Percentiles rank a stretch among this genome's conserved stretches.
Conservation (phyloP, 2,888 invertebrate genomes). For the Diachrysia chrysitis region DNA sequence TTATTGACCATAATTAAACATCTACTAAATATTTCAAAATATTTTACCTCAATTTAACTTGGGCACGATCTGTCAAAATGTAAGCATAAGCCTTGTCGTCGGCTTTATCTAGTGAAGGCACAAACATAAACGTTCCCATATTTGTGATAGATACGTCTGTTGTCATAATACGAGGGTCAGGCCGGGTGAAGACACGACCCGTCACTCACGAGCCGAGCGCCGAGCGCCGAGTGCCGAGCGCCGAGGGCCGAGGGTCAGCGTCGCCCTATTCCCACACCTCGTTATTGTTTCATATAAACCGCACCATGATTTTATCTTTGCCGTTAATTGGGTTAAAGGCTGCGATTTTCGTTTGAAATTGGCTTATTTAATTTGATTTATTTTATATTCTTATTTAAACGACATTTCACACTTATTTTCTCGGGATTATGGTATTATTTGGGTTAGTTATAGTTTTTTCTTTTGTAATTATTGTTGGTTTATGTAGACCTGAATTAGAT, state of each 20-base stretch:
- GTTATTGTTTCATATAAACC: slow-evolving; percentile 79
- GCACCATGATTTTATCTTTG: slow-evolving; percentile 71
- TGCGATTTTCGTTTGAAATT: slow-evolving; percentile 35
- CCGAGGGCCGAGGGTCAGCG: slow-evolving; percentile 67
- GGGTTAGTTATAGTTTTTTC: neutral
- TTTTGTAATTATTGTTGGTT: too few species aligned
- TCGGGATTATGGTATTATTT: neutral
- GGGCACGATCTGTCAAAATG: neutral
- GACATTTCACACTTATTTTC: neutral
- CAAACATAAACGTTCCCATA: slow-evolving; percentile 45
- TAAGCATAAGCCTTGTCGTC: slow-evolving; percentile 3
- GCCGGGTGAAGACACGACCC: slow-evolving; percentile 58
- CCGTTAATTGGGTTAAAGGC: slow-evolving; percentile 64
- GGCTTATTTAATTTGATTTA: slow-evolving; percentile 4
- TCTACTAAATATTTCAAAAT: neutral
- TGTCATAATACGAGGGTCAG: slow-evolving; percentile 55
- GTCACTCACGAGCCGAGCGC: slow-evolving; percentile 63
- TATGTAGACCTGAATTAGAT: neutral
- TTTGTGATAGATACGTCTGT: slow-evolving; percentile 50
- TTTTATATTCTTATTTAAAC: neutral
- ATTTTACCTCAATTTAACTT: neutral
- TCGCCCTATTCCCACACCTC: slow-evolving; percentile 78
- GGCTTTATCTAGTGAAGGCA: slow-evolving; percentile 46
- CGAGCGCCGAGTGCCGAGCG: slow-evolving; percentile 36
- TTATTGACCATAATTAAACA: neutral